Evolutionary conservation across 2,888 invertebrate species (phyloP).

Genomic region (Antitype chi): DNA sequence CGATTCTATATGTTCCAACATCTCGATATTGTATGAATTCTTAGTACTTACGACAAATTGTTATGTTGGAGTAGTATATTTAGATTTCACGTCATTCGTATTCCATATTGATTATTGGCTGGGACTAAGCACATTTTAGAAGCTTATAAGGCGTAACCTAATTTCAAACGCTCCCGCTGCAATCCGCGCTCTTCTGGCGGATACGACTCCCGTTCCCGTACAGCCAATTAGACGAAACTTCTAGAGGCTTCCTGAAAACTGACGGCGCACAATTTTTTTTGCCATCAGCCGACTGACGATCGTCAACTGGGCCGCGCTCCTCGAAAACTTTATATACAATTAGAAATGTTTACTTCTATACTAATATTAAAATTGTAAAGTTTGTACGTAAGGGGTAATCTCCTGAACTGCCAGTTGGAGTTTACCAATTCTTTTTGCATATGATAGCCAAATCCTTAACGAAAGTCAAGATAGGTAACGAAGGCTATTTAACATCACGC

Average conservation of each 20-base stretch:
- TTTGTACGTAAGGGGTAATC: too few relatives aligned
- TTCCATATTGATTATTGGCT: neutral
- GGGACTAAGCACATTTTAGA: neutral
- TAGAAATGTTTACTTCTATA: too few relatives aligned
- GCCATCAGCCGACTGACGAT: neutral
- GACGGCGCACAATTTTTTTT: neutral
- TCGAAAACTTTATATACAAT: neutral
- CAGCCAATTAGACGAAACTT: neutral
- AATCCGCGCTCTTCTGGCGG: neutral
- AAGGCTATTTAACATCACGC: too few relatives aligned
- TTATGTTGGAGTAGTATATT: conserved; percentile 25
- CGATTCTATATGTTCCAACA: conserved; percentile 63
- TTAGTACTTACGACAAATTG: conserved; percentile 37
- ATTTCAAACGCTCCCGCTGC: neutral
- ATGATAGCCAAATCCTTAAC: too few relatives aligned
- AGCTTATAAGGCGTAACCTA: neutral
- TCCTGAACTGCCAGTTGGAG: too few relatives aligned
- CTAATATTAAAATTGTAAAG: too few relatives aligned
- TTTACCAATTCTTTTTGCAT: too few relatives aligned
- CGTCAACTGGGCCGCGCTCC: neutral
- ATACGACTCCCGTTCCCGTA: too few relatives aligned
- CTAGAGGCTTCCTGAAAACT: neutral
- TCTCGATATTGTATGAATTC: conserved; percentile 53
- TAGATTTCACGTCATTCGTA: neutral
- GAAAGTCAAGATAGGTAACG: too few relatives aligned